These are phyloP conservation scores for Steromphala cineraria DNA, from an alignment of 2,888 invertebrate genomes.

Conservation along the genomic window DNA sequence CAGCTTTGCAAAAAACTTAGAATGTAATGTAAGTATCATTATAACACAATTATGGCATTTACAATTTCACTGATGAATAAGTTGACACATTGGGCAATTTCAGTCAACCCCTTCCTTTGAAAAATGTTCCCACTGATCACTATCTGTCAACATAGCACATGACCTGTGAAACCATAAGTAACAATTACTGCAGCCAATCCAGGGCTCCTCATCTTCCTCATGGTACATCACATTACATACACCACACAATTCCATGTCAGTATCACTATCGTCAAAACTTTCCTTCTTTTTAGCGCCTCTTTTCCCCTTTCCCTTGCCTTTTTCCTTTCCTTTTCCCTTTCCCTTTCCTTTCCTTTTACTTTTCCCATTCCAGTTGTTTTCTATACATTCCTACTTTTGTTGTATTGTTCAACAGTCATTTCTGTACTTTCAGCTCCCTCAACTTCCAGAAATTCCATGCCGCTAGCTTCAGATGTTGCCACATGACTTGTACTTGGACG, in stretches of 20 bases:
- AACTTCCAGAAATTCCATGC: neutral
- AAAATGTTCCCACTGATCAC: neutral
- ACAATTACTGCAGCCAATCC: neutral
- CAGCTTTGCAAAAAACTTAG: neutral
- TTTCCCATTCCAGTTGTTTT: neutral
- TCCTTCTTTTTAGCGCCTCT: neutral
- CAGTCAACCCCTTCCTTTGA: neutral
- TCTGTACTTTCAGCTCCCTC: neutral
- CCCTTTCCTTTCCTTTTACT: neutral
- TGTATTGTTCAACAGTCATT: too few species aligned
- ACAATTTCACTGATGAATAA: neutral
- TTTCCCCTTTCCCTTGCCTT: neutral
- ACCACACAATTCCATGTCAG: neutral
- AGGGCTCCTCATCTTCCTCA: slow-evolving; percentile 10
- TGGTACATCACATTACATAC: neutral
- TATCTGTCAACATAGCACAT: neutral
- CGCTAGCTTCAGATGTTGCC: neutral
- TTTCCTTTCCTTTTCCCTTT: neutral
- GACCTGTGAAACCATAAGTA: neutral
- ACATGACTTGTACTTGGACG: neutral
- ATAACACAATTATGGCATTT: neutral
- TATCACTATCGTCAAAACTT: neutral
- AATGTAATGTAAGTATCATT: neutral
- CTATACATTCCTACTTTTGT: too few species aligned
- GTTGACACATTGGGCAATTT: neutral